These are phyloP conservation scores for Rotaria macrura DNA, from an alignment of 2,888 invertebrate species.

Conservation along the genomic window DNA sequence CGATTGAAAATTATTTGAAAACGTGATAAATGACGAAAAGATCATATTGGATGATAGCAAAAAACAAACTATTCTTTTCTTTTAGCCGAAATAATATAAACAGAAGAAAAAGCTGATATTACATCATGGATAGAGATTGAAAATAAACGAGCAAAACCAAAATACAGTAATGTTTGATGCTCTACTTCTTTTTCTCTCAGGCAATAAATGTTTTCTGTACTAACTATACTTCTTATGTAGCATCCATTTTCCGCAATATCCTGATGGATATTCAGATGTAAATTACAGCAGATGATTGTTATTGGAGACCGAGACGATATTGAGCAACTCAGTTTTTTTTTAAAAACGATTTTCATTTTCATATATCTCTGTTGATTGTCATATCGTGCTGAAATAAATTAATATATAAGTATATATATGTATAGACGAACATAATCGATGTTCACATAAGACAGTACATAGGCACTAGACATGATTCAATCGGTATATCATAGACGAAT, in stretches of 20 bases:
- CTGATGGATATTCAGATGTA: neutral
- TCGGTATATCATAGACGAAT: too few species aligned
- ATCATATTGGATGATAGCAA: neutral
- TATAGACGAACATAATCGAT: neutral
- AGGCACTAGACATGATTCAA: too few species aligned
- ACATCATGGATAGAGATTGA: neutral
- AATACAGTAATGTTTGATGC: neutral
- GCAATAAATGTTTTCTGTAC: neutral
- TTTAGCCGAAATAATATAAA: too few species aligned
- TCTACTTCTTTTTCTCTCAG: neutral
- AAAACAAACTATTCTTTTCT: neutral
- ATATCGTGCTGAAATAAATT: too few species aligned
- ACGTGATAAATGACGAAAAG: neutral
- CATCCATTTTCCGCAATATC: neutral
- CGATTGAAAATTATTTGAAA: neutral
- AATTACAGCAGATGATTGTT: neutral
- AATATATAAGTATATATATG: neutral
- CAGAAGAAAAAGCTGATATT: too few species aligned
- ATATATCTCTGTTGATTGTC: neutral
- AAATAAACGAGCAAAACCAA: neutral
- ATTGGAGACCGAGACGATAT: neutral
- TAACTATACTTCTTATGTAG: neutral
- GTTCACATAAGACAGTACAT: neutral
- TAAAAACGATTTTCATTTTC: neutral
- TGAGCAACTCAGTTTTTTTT: neutral